These are phyloP conservation scores for Minunthozetes semirufus DNA, from an alignment of 2,888 invertebrate species.

Conservation along the genomic window DNA sequence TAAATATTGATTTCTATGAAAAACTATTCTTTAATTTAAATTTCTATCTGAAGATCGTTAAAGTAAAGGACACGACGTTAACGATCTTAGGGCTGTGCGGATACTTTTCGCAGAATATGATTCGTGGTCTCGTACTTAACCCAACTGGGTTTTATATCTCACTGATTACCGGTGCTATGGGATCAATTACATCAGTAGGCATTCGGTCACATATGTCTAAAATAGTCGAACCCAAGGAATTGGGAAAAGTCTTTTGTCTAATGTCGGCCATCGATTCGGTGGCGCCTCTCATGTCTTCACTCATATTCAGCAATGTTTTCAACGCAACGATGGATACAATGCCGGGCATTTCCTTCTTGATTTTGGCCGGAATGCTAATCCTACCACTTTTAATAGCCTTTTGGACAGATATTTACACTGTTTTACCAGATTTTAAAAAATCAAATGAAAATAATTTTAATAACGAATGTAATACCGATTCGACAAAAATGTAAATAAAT, in stretches of 20 bases:
- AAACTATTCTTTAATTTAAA: background rate
- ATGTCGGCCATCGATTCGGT: constrained; percentile 31
- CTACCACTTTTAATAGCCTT: background rate
- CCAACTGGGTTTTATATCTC: background rate
- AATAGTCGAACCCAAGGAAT: constrained; percentile 29
- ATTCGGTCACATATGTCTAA: constrained; percentile 22
- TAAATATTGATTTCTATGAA: background rate
- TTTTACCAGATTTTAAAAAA: background rate
- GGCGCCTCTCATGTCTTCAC: background rate
- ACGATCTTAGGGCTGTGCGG: background rate
- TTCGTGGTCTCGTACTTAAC: background rate
- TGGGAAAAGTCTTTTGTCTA: constrained; percentile 26
- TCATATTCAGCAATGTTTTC: background rate
- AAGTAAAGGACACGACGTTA: background rate
- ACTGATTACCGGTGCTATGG: background rate
- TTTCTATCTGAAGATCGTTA: background rate
- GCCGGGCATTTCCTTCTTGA: background rate
- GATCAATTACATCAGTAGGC: background rate
- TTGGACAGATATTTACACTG: background rate
- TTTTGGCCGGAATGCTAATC: background rate
- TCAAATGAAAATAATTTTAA: too few relatives aligned
- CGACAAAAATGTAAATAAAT: too few relatives aligned
- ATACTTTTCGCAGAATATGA: background rate
- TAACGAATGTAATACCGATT: too few relatives aligned
- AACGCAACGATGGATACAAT: constrained; percentile 14